Conservation (phyloP, 1,140 invertebrate genomes). For the Fopius arisanus region DNA sequence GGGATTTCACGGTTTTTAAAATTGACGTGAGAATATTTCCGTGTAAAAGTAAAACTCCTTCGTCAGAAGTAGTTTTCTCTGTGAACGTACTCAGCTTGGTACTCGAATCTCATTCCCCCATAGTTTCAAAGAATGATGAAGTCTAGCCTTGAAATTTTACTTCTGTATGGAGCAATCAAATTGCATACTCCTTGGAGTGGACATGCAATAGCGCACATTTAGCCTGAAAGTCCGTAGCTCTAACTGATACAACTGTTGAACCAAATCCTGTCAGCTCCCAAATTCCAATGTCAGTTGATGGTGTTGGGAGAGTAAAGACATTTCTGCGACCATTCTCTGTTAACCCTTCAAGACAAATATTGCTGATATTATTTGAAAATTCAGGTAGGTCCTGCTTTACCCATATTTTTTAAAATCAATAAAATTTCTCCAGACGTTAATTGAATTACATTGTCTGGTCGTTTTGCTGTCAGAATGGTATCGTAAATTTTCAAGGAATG, state of each 20-base stretch:
- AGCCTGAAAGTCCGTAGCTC: neutral
- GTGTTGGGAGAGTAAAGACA: neutral
- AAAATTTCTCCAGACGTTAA: neutral
- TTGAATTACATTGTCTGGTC: neutral
- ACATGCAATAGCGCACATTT: neutral
- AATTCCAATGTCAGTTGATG: neutral
- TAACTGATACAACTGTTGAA: neutral
- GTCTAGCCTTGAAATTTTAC: neutral
- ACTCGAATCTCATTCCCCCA: too few species aligned
- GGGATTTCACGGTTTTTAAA: too few species aligned
- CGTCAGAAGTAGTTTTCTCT: too few species aligned
- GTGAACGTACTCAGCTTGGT: too few species aligned
- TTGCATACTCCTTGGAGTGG: neutral
- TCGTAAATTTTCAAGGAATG: neutral
- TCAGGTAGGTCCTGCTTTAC: neutral
- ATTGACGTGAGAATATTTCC: too few species aligned
- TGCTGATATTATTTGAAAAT: neutral
- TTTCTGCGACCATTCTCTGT: neutral
- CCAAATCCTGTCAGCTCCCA: neutral
- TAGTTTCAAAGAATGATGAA: too few species aligned
- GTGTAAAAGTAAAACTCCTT: too few species aligned
- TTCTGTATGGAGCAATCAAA: neutral
- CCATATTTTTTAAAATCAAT: neutral
- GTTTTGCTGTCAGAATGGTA: neutral
- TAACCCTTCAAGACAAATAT: neutral